Evolutionary conservation across 1,140 invertebrate species (phyloP).

Genomic region (Phthorimaea operculella): DNA sequence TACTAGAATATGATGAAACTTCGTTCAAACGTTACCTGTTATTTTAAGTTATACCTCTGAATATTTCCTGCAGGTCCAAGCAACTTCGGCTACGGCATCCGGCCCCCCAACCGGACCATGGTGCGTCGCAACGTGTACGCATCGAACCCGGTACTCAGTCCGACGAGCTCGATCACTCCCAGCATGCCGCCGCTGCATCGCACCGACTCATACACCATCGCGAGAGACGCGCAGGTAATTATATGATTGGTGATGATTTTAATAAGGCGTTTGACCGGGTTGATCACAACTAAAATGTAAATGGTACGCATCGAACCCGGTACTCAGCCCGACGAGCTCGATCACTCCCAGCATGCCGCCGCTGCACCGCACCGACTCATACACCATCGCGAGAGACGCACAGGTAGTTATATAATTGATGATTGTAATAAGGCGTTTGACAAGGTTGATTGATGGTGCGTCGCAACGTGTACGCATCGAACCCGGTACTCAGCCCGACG

Average conservation of each 20-base stretch:
- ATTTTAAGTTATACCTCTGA: too few species aligned
- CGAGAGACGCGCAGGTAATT: too few species aligned
- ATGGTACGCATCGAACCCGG: conserved; percentile 63
- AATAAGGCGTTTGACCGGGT: too few species aligned
- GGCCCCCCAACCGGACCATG: conserved; percentile 25
- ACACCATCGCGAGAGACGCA: conserved; percentile 18
- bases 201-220: conserved; percentile 32
- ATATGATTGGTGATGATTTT: too few species aligned
- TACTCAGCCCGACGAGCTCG: conserved; percentile 45
- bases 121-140: conserved; percentile 51
- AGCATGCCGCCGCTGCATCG: conserved; percentile 8
- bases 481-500: conserved; percentile 56
- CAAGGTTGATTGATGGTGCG: conserved; percentile 33
- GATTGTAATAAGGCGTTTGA: too few species aligned
- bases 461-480: conserved; percentile 56
- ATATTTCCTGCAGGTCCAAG: too few species aligned
- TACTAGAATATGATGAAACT: too few species aligned
- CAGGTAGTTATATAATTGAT: too few species aligned
- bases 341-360: not conserved
- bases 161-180: conserved; percentile 30
- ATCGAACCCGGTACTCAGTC: conserved; percentile 59
- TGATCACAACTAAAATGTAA: too few species aligned
- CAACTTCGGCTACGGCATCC: not conserved
- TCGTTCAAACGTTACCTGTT: too few species aligned
- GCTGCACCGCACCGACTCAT: conserved; percentile 26